phyloP scores from a whole-genome alignment of 1,140 invertebrate species.

The Drosophila virilis region DNA sequence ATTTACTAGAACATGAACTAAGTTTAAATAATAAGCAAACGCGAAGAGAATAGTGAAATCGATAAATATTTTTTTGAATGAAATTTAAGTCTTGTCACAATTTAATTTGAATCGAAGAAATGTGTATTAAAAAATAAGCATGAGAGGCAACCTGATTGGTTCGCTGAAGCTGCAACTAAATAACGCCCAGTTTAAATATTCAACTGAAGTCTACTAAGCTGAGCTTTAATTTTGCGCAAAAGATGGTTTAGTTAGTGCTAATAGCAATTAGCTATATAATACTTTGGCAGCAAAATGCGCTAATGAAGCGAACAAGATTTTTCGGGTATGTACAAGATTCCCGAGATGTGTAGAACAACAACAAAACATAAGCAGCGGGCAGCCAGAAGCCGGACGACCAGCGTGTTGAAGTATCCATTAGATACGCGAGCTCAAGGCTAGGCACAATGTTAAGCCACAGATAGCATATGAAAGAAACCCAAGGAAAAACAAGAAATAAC shows the following conservation, averaged over 20 bases:
- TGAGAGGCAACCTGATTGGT: too few relatives aligned
- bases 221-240: slow-evolving; percentile 10
- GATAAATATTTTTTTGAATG: too few relatives aligned
- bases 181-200: neutral
- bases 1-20: too few relatives aligned
- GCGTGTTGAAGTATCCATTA: slow-evolving; percentile 77
- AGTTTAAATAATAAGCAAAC: too few relatives aligned
- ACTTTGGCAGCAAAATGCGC: slow-evolving; percentile 50
- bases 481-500: slow-evolving; percentile 13
- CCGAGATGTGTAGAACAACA: slow-evolving; percentile 6
- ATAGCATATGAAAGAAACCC: slow-evolving; percentile 29
- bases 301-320: slow-evolving; percentile 46
- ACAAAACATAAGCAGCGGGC: slow-evolving; percentile 41
- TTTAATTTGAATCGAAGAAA: too few relatives aligned
- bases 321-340: slow-evolving; percentile 25
- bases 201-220: neutral
- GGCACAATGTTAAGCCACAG: slow-evolving; percentile 49
- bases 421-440: slow-evolving; percentile 72
- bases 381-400: slow-evolving; percentile 53
- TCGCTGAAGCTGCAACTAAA: neutral
- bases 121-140: too few relatives aligned
- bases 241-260: slow-evolving; percentile 59
- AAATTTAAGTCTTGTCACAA: too few relatives aligned
- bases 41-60: too few relatives aligned
- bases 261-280: slow-evolving; percentile 13